Evolutionary conservation across 2,888 invertebrate genomes (phyloP).

Genomic region (Scaptomyza tumidula): DNA sequence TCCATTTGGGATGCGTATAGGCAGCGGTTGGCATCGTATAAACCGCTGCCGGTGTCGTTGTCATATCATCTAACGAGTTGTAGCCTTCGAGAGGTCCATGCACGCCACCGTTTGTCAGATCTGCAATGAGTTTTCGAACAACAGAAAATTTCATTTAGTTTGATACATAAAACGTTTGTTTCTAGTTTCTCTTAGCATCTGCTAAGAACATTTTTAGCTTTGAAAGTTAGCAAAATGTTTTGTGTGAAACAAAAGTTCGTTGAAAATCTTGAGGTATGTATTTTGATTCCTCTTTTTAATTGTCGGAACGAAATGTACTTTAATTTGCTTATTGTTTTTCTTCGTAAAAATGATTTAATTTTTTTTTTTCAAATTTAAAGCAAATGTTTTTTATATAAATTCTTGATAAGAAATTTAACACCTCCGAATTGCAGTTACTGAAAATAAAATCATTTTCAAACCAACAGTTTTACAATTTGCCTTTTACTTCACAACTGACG

Average conservation of each 20-base stretch:
- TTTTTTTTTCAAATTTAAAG: background rate
- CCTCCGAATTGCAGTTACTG: background rate
- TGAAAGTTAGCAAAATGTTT: background rate
- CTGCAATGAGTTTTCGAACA: constrained; percentile 61
- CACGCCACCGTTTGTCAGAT: constrained; percentile 83
- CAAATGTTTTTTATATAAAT: no score
- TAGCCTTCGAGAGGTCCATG: constrained; percentile 83
- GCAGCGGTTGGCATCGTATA: constrained; percentile 78
- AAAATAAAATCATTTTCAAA: background rate
- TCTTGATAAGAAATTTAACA: background rate
- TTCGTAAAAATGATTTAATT: no score
- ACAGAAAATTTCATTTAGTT: constrained; percentile 11
- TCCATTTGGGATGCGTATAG: constrained; percentile 83
- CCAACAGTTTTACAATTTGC: background rate
- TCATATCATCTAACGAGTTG: constrained; percentile 82
- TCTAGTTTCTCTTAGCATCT: no score
- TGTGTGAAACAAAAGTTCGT: background rate
- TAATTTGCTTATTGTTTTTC: background rate
- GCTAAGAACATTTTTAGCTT: background rate
- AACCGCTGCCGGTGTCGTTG: constrained; percentile 51
- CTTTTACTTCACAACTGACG: background rate
- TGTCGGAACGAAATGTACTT: background rate
- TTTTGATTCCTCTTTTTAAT: background rate
- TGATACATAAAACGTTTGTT: background rate
- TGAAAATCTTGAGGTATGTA: no score